These are phyloP conservation scores for Hofmannophila pseudospretella DNA, from an alignment of 2,888 invertebrate genomes.

Conservation along the genomic window DNA sequence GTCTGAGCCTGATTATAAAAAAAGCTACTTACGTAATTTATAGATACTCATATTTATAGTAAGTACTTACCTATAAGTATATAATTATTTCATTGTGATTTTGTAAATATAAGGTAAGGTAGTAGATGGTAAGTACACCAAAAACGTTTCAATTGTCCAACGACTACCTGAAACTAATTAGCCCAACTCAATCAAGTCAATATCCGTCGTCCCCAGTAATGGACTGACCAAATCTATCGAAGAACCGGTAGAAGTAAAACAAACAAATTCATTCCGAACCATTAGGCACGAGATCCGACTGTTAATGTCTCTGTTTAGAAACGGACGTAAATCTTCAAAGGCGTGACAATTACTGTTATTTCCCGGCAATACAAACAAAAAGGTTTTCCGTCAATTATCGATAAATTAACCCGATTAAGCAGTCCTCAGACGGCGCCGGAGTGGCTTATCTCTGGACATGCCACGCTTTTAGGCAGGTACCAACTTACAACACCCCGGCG, in stretches of 20 bases:
- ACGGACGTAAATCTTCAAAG: constrained; percentile 78
- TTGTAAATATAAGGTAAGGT: too few species aligned
- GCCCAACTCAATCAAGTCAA: constrained; percentile 37
- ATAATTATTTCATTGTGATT: too few species aligned
- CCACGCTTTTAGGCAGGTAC: constrained; percentile 75
- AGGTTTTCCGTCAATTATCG: constrained; percentile 78
- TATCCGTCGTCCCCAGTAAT: constrained; percentile 30
- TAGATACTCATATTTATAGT: too few species aligned
- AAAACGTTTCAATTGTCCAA: too few species aligned
- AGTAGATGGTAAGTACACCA: too few species aligned
- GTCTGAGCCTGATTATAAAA: too few species aligned
- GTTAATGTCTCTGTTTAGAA: constrained; percentile 78
- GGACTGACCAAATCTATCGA: constrained; percentile 52
- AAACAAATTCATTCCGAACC: constrained; percentile 76
- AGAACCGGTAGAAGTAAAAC: constrained; percentile 67
- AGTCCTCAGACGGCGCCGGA: constrained; percentile 71
- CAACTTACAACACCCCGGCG: constrained; percentile 49
- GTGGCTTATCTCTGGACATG: constrained; percentile 69
- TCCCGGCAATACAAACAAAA: constrained; percentile 76
- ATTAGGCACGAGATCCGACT: constrained; percentile 76
- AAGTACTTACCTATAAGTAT: too few species aligned
- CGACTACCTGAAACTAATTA: constrained; percentile 31
- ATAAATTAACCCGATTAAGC: constrained; percentile 78
- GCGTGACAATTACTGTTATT: constrained; percentile 79
- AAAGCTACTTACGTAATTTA: too few species aligned